Evolutionary conservation across 2,113 vertebrate species (phyloP).

Genomic region (Eclectus roratus): DNA sequence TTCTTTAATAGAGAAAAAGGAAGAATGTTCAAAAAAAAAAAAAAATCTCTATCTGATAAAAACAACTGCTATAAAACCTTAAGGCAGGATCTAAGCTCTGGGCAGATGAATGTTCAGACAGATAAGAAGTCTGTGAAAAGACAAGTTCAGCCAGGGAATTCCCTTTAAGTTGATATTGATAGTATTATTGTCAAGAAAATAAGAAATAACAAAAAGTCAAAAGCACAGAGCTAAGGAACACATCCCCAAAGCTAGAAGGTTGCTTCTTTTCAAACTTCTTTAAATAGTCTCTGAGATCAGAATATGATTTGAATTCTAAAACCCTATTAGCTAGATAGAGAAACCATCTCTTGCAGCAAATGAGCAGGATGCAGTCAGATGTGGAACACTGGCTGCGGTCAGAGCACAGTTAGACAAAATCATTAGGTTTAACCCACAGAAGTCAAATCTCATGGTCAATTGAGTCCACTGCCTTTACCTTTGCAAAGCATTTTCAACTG

Average conservation of each 20-base stretch:
- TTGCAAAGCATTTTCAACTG: neutral
- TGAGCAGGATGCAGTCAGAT: neutral
- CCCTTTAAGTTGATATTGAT: conserved; percentile 35
- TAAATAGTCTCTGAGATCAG: conserved; percentile 2
- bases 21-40: neutral
- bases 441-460: neutral
- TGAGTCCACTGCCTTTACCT: neutral
- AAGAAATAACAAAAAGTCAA: conserved; percentile 12
- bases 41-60: neutral
- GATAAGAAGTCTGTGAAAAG: conserved; percentile 30
- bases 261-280: neutral
- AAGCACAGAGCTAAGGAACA: neutral
- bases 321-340: neutral
- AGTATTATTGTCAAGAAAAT: conserved; percentile 22
- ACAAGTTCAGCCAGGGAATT: conserved; percentile 41
- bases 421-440: neutral
- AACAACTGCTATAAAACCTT: neutral
- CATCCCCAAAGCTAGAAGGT: neutral
- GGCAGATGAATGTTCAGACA: conserved; percentile 25
- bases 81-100: conserved; percentile 10
- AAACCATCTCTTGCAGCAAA: neutral
- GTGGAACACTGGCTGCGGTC: neutral
- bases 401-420: neutral
- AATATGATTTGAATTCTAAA: neutral
- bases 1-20: neutral